phyloP scores from a whole-genome alignment of 2,113 vertebrate genomes.

The Oryzias javanicus region DNA sequence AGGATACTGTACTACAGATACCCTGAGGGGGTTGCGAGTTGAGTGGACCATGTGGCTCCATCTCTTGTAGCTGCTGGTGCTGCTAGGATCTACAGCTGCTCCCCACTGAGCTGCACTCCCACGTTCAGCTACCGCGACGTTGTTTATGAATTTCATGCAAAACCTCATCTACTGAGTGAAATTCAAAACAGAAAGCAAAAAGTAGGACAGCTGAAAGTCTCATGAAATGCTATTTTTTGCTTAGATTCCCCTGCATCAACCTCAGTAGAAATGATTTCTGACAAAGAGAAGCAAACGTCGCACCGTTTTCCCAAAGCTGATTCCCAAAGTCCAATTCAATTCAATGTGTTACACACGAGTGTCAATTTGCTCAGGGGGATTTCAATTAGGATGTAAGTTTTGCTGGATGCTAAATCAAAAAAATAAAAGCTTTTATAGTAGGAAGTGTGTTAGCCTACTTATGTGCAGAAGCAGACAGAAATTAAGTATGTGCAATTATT shows the following conservation, averaged over 20 bases:
- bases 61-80: conserved; percentile 55
- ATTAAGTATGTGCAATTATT: no score
- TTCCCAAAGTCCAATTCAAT: background rate
- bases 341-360: background rate
- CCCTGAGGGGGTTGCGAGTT: conserved; percentile 15
- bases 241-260: background rate
- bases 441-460: no score
- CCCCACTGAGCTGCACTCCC: conserved; percentile 24
- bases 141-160: background rate
- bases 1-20: conserved; percentile 39
- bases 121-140: conserved; percentile 14
- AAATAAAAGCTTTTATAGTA: background rate
- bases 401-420: background rate
- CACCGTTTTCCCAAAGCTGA: background rate
- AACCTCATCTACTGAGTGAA: background rate
- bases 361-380: background rate
- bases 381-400: background rate
- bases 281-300: no score
- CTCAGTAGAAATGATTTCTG: no score
- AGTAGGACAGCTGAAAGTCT: background rate
- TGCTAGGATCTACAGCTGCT: conserved; percentile 52
- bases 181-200: background rate
- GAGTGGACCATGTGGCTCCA: conserved; percentile 42
- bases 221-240: conserved; percentile 20
- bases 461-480: no score